phyloP scores from a whole-genome alignment of 2,888 invertebrate genomes.

The Sarcophaga caerulescens region DNA sequence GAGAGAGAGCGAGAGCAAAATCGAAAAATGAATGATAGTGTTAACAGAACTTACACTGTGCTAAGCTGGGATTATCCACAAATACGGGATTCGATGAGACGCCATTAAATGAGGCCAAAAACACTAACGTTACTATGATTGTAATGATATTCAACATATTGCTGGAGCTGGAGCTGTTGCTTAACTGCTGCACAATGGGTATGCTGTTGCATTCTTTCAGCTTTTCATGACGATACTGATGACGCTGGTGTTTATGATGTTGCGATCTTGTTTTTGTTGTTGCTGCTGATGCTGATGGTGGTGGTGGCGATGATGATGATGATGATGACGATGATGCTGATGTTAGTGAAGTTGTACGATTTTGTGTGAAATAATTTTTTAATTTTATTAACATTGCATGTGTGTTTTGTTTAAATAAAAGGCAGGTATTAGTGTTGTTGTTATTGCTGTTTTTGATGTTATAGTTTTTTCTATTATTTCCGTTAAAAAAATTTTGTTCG shows the following conservation, averaged over 20 bases:
- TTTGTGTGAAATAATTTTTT: slow-evolving; percentile 59
- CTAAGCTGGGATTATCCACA: slow-evolving; percentile 81
- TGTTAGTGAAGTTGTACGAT: slow-evolving; percentile 28
- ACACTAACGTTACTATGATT: slow-evolving; percentile 52
- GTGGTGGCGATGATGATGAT: slow-evolving; percentile 39
- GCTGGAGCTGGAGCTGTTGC: slow-evolving; percentile 23
- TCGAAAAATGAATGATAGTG: too few relatives aligned
- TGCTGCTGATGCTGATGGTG: not conserved
- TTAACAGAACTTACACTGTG: slow-evolving; percentile 79
- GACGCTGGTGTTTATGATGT: slow-evolving; percentile 27
- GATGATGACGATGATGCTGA: slow-evolving; percentile 33
- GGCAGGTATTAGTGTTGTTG: slow-evolving; percentile 54
- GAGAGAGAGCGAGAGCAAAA: too few relatives aligned
- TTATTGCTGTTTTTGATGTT: slow-evolving; percentile 28
- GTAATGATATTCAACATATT: slow-evolving; percentile 42
- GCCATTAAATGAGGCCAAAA: slow-evolving; percentile 68
- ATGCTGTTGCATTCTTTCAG: slow-evolving; percentile 62
- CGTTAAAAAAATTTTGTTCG: slow-evolving; percentile 33
- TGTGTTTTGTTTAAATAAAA: slow-evolving; percentile 43
- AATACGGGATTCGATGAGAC: slow-evolving; percentile 79
- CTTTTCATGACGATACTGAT: slow-evolving; percentile 55
- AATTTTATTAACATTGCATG: slow-evolving; percentile 59
- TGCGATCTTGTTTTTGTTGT: slow-evolving; percentile 7
- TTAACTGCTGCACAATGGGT: slow-evolving; percentile 38
- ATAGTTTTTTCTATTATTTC: slow-evolving; percentile 29